Evolutionary conservation across 2,888 invertebrate genomes (phyloP), one percentile per base, ranked within the genome.

Genomic region (Macaria liturata): DNA sequence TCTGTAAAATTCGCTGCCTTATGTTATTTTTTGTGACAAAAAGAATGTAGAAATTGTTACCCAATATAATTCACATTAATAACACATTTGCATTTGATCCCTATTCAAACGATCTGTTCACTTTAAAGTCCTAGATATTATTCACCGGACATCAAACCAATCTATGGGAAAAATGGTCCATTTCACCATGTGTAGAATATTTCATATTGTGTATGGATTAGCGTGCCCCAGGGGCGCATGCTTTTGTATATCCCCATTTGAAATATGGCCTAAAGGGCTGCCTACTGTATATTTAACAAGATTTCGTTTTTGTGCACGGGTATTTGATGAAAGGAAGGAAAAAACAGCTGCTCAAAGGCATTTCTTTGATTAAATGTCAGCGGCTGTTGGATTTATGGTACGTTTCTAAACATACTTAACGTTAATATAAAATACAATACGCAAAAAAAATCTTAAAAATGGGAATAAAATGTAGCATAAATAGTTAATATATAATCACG

Each of bases 161-260:
- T 45, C 56, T 48, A 60, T 60, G 62, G 49, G 59, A 65, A 64
- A 62, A 64, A 57, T 60, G 49, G 51, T 40, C 59, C 61, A 61
- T 57, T 67, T 45, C 45, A 59, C 65, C 68, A 68, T 69, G 61
- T 69, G 65, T 58, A 49, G 32, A 59, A 48, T 62, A 54, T 51
- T 45, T 65, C 52, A 66, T 68, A 55, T 67, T 68, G 62, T 70
- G 64, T 61, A 69, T 62, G 57, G 57, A 59, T 55, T 48, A 66
- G 63, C 62, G 64, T 39, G 49, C 75, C 65, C 67, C 37, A 51
- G 67, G 75, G 74, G 59, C 59, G 59, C 55, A 54, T 60, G 57
- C 62, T 61, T 68, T 76, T 74, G 72, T 74, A 64, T 65, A 50
- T 61, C 52, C 57, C 46, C 49, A 32, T 62, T 61, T 65, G 65